Evolutionary conservation across 2,888 invertebrate species (phyloP), one percentile per base, ranked within the genome.

Genomic region (Phyllotreta cruciferae): DNA sequence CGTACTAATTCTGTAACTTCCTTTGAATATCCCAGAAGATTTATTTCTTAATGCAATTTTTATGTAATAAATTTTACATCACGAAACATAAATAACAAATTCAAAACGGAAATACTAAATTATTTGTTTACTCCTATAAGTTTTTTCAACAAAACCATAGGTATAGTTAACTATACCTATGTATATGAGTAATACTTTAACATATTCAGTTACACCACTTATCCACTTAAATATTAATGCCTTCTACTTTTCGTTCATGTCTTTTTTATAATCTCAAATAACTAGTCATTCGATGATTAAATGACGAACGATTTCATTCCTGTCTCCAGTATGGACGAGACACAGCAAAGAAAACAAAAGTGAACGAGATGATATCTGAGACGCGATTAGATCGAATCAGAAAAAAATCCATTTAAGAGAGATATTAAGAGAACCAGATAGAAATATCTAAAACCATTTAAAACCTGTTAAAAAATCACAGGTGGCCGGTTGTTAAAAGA

Each of bases 391-490:
- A 63, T 57, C 54, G 54, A 14, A 54, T 58, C 52, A 24, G 24
- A 24, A 24, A 13, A 37, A 52, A 57, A 47, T 53, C 41, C 53
- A 47, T 57, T 41, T 36, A 57, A 36, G 45, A 49, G 41, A n/a
- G 37, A 61, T 50, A 39, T 57, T 54, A 57, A 61, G 45, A 61
- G 36, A 14, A 36, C 42, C 34, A 60, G 56, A 61, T 64, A 54
- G 42, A 64, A 61, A 64, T 61, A 64, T 64, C 56, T 55, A 56
- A 54, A 47, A 52, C 49, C 49, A 47, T 57, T 57, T 47, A 47
- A 38, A 54, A 57, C 57, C 57, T 61, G 53, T 64, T 64, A 41
- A 64, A 44, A 41, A 61, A 64, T 24, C 61, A 57, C 64, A 64
- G 64, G 64, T 64, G 64, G 64, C 60, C 41, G 37, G 13, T 37